Percentiles rank a stretch among this genome's conserved stretches.
Evolutionary conservation across 2,888 invertebrate genomes (phyloP).

Genomic region (Deroplatys truncata): DNA sequence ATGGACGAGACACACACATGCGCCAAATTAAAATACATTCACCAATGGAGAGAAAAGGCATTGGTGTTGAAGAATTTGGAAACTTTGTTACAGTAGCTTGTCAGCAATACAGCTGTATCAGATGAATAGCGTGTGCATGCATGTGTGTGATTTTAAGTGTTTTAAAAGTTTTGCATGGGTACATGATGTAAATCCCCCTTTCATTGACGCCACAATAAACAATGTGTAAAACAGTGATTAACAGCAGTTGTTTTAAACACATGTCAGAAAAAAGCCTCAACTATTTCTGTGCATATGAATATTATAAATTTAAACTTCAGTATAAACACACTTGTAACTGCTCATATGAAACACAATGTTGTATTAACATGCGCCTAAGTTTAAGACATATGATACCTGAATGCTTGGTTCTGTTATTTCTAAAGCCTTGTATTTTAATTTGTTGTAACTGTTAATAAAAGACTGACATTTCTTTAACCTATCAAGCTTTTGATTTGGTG

Average conservation of each 20-base stretch:
- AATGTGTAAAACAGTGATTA: neutral
- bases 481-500: no score
- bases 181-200: neutral
- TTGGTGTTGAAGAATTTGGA: conserved; percentile 64
- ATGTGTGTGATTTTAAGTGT: neutral
- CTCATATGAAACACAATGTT: no score
- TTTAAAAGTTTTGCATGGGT: no score
- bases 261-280: neutral
- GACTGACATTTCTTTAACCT: no score
- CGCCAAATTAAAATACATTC: conserved; percentile 95
- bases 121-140: conserved; percentile 48
- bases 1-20: conserved; percentile 97
- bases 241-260: neutral
- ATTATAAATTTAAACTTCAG: neutral
- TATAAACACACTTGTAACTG: no score
- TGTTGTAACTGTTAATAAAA: no score
- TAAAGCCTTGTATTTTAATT: no score
- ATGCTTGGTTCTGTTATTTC: no score
- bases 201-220: neutral
- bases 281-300: neutral
- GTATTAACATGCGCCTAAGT: no score
- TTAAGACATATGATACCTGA: no score
- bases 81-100: conserved; percentile 79
- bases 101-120: conserved; percentile 75
- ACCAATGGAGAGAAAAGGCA: conserved; percentile 62